A percentile compares a stretch with the other conserved stretches of the same genome.
phyloP scores from a whole-genome alignment of 2,888 invertebrate genomes.

The Exocentrus adspersus region DNA sequence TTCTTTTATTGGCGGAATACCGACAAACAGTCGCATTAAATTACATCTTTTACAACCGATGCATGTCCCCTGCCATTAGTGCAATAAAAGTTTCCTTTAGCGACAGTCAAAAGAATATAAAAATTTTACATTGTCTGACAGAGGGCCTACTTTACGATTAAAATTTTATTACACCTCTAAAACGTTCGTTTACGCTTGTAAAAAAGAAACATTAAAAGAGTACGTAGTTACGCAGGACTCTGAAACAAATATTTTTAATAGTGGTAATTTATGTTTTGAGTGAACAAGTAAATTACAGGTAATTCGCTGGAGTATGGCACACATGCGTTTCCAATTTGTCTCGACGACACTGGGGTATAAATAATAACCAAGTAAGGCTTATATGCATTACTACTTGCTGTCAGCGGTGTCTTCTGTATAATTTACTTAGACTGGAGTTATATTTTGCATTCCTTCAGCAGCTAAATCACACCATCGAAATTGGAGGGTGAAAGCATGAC shows the following conservation, averaged over 20 bases:
- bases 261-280: conserved; percentile 38
- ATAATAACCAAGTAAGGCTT: conserved; percentile 50
- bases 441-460: neutral
- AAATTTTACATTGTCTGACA: conserved; percentile 22
- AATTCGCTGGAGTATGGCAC: conserved; percentile 49
- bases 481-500: neutral
- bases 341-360: conserved; percentile 48
- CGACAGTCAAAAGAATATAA: conserved; percentile 20
- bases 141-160: conserved; percentile 21
- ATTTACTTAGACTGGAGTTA: conserved; percentile 1
- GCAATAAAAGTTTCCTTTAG: conserved; percentile 21
- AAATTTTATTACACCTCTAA: conserved; percentile 26
- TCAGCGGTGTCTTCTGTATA: conserved; percentile 38
- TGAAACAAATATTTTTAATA: conserved; percentile 21
- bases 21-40: conserved; percentile 16
- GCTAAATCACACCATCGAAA: neutral
- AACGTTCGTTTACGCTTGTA: conserved; percentile 16
- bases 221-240: conserved; percentile 9
- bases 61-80: conserved; percentile 1
- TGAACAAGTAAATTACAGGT: conserved; percentile 42
- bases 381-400: conserved; percentile 55
- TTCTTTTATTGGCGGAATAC: conserved; percentile 2
- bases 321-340: conserved; percentile 56
- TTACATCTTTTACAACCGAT: conserved; percentile 9
- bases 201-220: conserved; percentile 23